Percentiles rank a stretch among this genome's conserved stretches.
Conservation (phyloP, 2,888 invertebrate species). For the Silvanus unidentatus region DNA sequence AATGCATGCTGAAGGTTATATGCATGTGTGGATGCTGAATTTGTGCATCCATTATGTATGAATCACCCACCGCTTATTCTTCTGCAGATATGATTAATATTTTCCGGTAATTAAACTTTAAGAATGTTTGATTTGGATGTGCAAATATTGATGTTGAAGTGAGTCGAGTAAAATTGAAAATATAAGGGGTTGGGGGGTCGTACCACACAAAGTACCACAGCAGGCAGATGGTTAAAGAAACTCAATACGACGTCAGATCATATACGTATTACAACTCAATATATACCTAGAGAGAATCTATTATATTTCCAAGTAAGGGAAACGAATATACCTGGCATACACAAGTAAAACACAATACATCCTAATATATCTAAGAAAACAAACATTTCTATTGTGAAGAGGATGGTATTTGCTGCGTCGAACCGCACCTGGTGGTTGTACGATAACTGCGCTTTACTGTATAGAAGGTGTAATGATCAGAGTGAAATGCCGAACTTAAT, state of each 20-base stretch:
- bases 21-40: no score
- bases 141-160: conserved; percentile 23
- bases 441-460: conserved; percentile 16
- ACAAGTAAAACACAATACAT: conserved; percentile 26
- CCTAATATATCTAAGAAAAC: conserved; percentile 28
- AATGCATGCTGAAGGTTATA: no score
- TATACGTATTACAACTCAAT: conserved; percentile 16
- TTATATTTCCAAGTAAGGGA: conserved; percentile 24
- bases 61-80: no score
- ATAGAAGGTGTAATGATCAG: conserved; percentile 20
- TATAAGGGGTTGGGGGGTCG: conserved; percentile 21
- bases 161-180: neutral
- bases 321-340: conserved; percentile 25
- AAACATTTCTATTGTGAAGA: conserved; percentile 33
- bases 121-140: conserved; percentile 22
- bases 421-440: conserved; percentile 32
- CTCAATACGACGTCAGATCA: conserved; percentile 20
- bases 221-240: no score
- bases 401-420: conserved; percentile 32
- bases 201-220: no score
- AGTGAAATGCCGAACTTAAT: conserved; percentile 15
- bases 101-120: conserved; percentile 29
- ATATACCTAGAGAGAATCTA: neutral
- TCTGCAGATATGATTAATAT: conserved; percentile 30
- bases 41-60: no score